phyloP scores from a whole-genome alignment of 2,797 vertebrate genomes.

The Scleropages formosus region DNA sequence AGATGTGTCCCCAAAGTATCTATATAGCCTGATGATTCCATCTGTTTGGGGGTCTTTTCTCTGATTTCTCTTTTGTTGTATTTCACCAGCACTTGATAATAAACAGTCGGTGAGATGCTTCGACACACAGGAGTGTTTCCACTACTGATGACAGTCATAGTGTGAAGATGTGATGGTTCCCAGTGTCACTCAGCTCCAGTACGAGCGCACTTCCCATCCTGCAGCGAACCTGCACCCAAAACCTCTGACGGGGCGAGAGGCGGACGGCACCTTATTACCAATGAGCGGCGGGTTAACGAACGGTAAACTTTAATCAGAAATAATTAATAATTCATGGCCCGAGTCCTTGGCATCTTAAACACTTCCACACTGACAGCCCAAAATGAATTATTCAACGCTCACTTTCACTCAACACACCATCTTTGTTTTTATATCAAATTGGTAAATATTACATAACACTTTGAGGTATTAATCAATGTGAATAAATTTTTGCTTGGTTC shows the following conservation, averaged over 20 bases:
- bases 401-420: conserved; percentile 15
- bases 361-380: conserved; percentile 40
- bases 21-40: neutral
- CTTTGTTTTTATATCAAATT: conserved; percentile 17
- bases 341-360: conserved; percentile 61
- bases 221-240: neutral
- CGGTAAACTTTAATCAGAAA: conserved; percentile 62
- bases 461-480: conserved; percentile 10
- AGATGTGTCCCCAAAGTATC: neutral
- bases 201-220: neutral
- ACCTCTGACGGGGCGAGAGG: neutral
- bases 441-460: conserved; percentile 14
- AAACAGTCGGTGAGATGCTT: conserved; percentile 5
- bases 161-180: neutral
- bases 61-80: neutral
- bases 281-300: conserved; percentile 69
- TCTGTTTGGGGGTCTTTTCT: conserved; percentile 4
- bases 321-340: conserved; percentile 72
- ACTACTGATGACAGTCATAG: neutral
- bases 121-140: neutral
- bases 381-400: conserved; percentile 63
- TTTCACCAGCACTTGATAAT: neutral
- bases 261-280: conserved; percentile 35
- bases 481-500: conserved; percentile 21
- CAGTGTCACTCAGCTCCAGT: neutral